Evolutionary conservation across 2,113 vertebrate genomes (phyloP).

Genomic region (Cochlearius cochlearius): DNA sequence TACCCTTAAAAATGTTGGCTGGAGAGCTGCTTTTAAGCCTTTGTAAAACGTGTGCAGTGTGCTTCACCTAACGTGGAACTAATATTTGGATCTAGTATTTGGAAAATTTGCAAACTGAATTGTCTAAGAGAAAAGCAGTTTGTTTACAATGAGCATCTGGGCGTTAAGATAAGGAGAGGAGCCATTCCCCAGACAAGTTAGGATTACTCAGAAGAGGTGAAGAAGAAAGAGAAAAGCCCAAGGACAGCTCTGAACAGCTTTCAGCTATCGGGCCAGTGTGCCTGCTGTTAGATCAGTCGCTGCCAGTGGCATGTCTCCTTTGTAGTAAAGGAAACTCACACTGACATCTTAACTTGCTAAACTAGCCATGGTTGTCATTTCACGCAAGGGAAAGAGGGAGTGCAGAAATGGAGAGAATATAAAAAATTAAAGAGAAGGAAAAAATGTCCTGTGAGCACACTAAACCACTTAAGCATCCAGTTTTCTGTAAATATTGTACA

Average conservation of each 20-base stretch:
- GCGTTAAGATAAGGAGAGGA: neutral
- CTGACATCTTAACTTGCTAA: conserved; percentile 30
- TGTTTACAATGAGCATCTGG: neutral
- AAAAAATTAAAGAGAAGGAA: neutral
- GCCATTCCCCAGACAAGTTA: neutral
- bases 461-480: neutral
- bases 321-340: neutral
- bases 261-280: neutral
- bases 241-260: conserved; percentile 16
- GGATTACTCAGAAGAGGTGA: neutral
- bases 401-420: neutral
- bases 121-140: neutral
- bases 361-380: neutral
- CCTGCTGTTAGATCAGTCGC: neutral
- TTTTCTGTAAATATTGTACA: neutral
- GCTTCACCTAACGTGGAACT: neutral
- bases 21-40: neutral
- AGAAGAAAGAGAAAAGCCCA: neutral
- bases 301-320: neutral
- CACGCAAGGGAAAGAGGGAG: neutral
- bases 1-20: neutral
- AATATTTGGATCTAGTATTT: neutral
- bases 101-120: neutral
- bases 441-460: neutral
- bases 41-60: neutral